phyloP scores from a whole-genome alignment of 2,888 invertebrate species.

The Apeira syringaria region DNA sequence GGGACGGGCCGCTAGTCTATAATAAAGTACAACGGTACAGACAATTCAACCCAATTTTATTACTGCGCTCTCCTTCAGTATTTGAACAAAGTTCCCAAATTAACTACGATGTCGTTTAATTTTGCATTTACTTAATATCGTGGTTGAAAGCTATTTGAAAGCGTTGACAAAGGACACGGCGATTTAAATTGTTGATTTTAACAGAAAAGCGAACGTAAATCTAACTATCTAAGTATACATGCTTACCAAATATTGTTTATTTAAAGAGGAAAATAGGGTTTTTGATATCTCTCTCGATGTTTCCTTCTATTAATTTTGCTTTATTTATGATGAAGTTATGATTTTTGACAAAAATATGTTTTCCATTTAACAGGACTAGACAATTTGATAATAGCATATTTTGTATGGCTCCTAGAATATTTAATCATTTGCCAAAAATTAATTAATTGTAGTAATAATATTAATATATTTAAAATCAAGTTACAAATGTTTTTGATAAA shows the following conservation, averaged over 20 bases:
- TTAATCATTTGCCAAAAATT: no score
- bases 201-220: background rate
- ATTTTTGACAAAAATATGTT: no score
- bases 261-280: background rate
- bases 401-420: no score
- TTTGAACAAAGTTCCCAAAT: constrained; percentile 5
- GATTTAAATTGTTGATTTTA: background rate
- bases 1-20: no score
- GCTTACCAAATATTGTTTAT: background rate
- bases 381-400: no score
- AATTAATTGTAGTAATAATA: no score
- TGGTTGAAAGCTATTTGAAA: constrained; percentile 6
- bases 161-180: background rate
- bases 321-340: no score
- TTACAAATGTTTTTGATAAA: no score
- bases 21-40: no score
- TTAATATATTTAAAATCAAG: no score
- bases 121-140: constrained; percentile 2
- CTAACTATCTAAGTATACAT: background rate
- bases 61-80: background rate
- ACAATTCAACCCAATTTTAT: background rate
- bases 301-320: background rate
- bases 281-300: background rate
- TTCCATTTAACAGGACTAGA: no score
- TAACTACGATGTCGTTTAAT: constrained; percentile 1